phyloP scores from a whole-genome alignment of 2,888 invertebrate species.

The Drosophila yooni region DNA sequence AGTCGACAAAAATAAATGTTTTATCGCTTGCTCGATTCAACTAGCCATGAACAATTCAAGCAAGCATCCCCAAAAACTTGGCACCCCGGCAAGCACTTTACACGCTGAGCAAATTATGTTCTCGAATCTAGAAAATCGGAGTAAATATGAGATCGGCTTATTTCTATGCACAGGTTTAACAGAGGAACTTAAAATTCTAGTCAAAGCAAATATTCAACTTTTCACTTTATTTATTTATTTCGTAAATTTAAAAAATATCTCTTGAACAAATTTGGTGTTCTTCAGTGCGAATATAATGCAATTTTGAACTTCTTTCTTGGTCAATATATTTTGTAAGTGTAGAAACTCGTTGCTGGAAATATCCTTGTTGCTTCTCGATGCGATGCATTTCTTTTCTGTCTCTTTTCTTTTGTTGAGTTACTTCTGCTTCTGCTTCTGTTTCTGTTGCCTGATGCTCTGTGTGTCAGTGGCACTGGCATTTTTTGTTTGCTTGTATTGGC shows the following conservation, averaged over 20 bases:
- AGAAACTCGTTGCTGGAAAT: slow-evolving; percentile 42
- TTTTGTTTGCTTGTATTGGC: slow-evolving; percentile 30
- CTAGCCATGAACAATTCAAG: slow-evolving; percentile 70
- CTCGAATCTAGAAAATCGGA: neutral
- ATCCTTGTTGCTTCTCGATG: slow-evolving; percentile 38
- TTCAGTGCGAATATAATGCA: neutral
- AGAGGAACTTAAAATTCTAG: neutral
- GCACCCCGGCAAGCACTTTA: slow-evolving; percentile 39
- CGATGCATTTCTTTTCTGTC: slow-evolving; percentile 12
- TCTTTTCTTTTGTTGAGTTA: slow-evolving; percentile 15
- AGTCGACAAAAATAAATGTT: slow-evolving; percentile 64
- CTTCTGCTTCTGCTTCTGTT: slow-evolving; percentile 6
- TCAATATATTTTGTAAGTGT: neutral
- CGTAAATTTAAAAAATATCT: neutral
- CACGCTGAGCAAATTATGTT: slow-evolving; percentile 1
- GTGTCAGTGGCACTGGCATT: slow-evolving; percentile 56
- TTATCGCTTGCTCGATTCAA: slow-evolving; percentile 70
- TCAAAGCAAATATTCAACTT: neutral
- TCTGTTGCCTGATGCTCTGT: slow-evolving; percentile 41
- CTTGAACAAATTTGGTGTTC: neutral
- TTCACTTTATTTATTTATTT: neutral
- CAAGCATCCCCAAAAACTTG: slow-evolving; percentile 43
- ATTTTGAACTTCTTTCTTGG: neutral
- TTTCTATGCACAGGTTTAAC: neutral
- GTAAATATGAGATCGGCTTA: neutral